A percentile compares a stretch with the other conserved stretches of the same genome.
These are phyloP conservation scores for Macaria liturata DNA, from an alignment of 2,888 invertebrate species.

Conservation along the genomic window DNA sequence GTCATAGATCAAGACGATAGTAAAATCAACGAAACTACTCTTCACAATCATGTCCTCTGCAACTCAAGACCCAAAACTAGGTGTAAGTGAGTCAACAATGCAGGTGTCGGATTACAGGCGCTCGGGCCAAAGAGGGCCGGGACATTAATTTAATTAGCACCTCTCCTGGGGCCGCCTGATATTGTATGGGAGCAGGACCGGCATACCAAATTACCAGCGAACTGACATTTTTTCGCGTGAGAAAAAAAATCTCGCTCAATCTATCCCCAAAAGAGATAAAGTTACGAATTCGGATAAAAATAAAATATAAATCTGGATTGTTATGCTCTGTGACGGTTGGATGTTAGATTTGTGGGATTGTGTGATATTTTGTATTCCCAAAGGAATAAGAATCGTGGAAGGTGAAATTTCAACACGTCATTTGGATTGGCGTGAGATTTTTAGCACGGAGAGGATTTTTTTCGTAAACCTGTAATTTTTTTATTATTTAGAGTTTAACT, in stretches of 20 bases:
- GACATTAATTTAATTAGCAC: constrained; percentile 81
- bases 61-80: constrained; percentile 51
- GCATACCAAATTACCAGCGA: constrained; percentile 64
- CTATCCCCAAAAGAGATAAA: constrained; percentile 71
- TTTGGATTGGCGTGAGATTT: constrained; percentile 8
- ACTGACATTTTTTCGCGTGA: constrained; percentile 81
- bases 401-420: constrained; percentile 16
- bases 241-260: constrained; percentile 76
- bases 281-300: constrained; percentile 67
- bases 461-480: too few relatives aligned
- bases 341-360: constrained; percentile 32
- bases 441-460: not conserved
- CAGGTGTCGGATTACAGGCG: constrained; percentile 79
- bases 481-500: too few relatives aligned
- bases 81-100: constrained; percentile 61
- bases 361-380: constrained; percentile 25
- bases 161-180: constrained; percentile 76
- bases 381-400: constrained; percentile 13
- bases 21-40: constrained; percentile 9
- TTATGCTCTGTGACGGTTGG: constrained; percentile 42
- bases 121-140: constrained; percentile 69
- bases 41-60: constrained; percentile 32
- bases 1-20: constrained; percentile 9
- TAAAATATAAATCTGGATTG: constrained; percentile 67
- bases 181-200: constrained; percentile 71